Percentiles rank a stretch among this genome's conserved stretches.
Conservation (phyloP, 2,113 vertebrate species). For the Tachysurus fulvidraco region DNA sequence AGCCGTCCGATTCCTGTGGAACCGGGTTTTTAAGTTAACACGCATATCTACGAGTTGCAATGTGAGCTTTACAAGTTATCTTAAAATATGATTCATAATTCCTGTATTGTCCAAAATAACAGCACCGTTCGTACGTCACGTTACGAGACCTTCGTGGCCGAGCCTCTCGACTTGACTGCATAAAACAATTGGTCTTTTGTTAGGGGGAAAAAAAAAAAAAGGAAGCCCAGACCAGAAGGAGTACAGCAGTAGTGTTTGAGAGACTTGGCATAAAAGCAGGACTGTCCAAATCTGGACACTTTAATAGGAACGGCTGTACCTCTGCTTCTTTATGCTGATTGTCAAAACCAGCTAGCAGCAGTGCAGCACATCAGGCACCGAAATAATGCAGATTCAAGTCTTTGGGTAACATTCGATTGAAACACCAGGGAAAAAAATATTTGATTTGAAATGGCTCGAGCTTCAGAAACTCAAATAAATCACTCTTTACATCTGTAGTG, state of each 20-base stretch:
- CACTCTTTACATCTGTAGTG: neutral
- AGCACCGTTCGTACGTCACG: constrained; percentile 24
- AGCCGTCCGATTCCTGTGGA: constrained; percentile 20
- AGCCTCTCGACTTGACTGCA: neutral
- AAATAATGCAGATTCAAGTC: neutral
- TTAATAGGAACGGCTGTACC: neutral
- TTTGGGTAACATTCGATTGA: neutral
- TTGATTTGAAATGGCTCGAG: neutral
- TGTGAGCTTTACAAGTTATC: constrained; percentile 6
- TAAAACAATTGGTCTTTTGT: constrained; percentile 41
- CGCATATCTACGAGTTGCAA: neutral
- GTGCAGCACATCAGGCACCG: neutral
- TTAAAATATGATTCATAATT: neutral
- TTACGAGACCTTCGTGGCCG: constrained; percentile 25
- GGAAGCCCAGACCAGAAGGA: constrained; percentile 6
- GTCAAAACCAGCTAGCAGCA: neutral
- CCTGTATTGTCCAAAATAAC: constrained; percentile 15
- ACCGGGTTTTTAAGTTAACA: constrained; percentile 28
- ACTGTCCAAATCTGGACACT: constrained; percentile 7
- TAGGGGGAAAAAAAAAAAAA: neutral
- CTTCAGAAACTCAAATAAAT: too few species aligned
- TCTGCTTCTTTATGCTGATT: neutral
- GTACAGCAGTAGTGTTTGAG: constrained; percentile 50
- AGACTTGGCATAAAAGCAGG: constrained; percentile 1
- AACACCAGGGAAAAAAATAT: neutral